Evolutionary conservation across 2,113 vertebrate genomes (phyloP).

Genomic region (Oryzias celebensis): DNA sequence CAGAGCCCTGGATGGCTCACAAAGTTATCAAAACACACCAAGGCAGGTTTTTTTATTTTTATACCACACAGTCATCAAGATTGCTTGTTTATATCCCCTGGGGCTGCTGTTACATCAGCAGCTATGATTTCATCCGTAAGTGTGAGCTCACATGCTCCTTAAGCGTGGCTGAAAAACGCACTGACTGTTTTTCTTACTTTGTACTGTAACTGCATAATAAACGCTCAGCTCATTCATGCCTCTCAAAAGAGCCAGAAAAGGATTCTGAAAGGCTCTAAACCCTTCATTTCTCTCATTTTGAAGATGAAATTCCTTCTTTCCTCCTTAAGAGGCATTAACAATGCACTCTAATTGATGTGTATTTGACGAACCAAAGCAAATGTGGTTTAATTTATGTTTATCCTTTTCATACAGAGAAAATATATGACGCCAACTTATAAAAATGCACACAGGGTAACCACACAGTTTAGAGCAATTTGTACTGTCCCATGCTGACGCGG

Average conservation of each 20-base stretch:
- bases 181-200: slow-evolving; percentile 4
- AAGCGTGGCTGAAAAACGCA: slow-evolving; percentile 17
- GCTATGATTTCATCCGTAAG: slow-evolving; percentile 28
- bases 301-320: slow-evolving; percentile 1
- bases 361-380: no score
- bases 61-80: not conserved
- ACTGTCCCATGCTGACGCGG: no score
- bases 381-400: no score
- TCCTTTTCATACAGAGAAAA: no score
- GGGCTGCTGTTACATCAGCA: slow-evolving; percentile 23
- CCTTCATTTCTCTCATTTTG: not conserved
- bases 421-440: no score
- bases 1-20: not conserved
- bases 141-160: slow-evolving; percentile 27
- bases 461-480: no score
- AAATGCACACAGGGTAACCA: no score
- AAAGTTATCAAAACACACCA: slow-evolving; percentile 10
- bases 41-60: not conserved
- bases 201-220: slow-evolving; percentile 19
- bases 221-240: slow-evolving; percentile 15
- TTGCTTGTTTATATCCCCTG: not conserved
- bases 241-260: slow-evolving; percentile 12
- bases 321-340: not conserved
- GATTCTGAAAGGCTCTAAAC: not conserved
- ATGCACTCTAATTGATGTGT: no score